Evolutionary conservation across 2,113 vertebrate genomes (phyloP).

Genomic region (Sclerurus mexicanus): DNA sequence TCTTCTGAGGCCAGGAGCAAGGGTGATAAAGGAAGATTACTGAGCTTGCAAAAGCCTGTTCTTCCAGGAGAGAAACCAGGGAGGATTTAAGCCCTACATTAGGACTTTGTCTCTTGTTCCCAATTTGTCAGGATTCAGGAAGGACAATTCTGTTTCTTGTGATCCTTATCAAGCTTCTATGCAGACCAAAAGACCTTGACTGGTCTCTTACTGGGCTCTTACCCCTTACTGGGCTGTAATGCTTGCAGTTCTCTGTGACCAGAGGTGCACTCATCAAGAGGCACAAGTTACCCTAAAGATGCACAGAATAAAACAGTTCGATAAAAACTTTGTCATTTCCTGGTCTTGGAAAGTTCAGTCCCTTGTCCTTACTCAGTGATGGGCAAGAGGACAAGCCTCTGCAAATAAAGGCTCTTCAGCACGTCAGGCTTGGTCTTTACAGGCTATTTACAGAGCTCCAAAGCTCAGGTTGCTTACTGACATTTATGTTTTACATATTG

Average conservation of each 20-base stretch:
- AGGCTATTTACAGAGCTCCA: neutral
- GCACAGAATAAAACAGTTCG: neutral
- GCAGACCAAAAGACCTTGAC: neutral
- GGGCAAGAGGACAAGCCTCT: neutral
- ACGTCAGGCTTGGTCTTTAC: constrained; percentile 1
- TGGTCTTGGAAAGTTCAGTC: neutral
- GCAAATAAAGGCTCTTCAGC: neutral
- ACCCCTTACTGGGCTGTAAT: neutral
- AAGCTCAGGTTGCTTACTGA: neutral
- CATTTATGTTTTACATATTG: neutral
- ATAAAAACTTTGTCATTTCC: neutral
- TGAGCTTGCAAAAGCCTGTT: neutral
- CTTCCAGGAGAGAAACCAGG: neutral
- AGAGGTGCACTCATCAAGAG: neutral
- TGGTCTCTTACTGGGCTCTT: neutral
- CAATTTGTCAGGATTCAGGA: neutral
- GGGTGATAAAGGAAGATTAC: neutral
- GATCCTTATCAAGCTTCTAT: neutral
- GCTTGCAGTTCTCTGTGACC: neutral
- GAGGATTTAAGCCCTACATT: neutral
- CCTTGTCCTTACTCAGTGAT: neutral
- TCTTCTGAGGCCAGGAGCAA: neutral
- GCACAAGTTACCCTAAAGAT: neutral
- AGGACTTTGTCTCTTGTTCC: neutral
- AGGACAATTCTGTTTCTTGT: neutral